phyloP scores from a whole-genome alignment of 2,888 invertebrate genomes.

The Xestia xanthographa region DNA sequence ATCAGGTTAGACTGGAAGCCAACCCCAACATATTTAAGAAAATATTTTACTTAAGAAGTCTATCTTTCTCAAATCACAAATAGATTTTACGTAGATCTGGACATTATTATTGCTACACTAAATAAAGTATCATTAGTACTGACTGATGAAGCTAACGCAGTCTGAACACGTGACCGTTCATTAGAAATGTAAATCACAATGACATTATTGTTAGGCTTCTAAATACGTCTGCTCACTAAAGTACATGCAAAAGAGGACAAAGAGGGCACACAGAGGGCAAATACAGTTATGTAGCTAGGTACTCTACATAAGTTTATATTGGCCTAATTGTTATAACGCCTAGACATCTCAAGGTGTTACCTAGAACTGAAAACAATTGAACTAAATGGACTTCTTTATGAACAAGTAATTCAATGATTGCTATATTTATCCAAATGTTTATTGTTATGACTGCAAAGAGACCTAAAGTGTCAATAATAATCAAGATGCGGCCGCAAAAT shows the following conservation, averaged over 20 bases:
- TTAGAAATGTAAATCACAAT: constrained; percentile 32
- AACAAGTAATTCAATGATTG: constrained; percentile 59
- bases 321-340: constrained; percentile 52
- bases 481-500: constrained; percentile 5
- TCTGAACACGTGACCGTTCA: constrained; percentile 17
- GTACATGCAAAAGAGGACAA: constrained; percentile 49
- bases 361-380: constrained; percentile 61
- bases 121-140: background rate
- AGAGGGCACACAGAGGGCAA: constrained; percentile 47
- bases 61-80: background rate
- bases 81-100: background rate
- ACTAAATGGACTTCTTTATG: constrained; percentile 60
- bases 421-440: constrained; percentile 48
- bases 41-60: background rate
- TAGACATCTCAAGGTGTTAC: constrained; percentile 56
- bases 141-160: background rate
- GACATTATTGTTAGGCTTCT: constrained; percentile 30
- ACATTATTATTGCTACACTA: background rate
- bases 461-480: constrained; percentile 42
- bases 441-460: constrained; percentile 13
- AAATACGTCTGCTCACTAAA: background rate
- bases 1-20: background rate
- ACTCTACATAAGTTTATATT: constrained; percentile 44
- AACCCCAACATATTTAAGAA: background rate
- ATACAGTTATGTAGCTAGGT: constrained; percentile 9